Conservation (phyloP, 2,113 vertebrate genomes). For the Blennius ocellaris region DNA sequence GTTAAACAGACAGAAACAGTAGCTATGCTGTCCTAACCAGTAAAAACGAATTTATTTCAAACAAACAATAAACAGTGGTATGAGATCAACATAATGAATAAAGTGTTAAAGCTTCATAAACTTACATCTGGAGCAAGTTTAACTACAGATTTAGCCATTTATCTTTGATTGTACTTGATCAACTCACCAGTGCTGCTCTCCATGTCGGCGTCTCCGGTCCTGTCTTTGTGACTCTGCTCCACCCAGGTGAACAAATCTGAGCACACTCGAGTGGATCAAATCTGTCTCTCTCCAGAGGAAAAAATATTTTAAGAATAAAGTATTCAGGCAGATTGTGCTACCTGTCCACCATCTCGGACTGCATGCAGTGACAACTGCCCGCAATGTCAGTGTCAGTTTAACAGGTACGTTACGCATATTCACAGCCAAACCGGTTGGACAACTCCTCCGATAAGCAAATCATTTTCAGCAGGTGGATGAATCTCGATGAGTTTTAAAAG, state of each 20-base stretch:
- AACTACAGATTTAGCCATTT: neutral
- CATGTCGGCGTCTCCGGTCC: slow-evolving; percentile 1
- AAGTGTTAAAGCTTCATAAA: neutral
- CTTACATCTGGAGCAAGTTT: neutral
- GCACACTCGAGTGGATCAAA: neutral
- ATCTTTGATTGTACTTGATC: neutral
- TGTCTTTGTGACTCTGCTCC: neutral
- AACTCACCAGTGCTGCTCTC: slow-evolving; percentile 22
- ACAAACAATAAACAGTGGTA: neutral
- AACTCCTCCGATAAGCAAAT: no score
- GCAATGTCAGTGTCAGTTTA: no score
- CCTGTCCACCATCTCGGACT: neutral
- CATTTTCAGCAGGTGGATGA: no score
- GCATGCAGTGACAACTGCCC: no score
- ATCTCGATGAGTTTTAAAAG: no score
- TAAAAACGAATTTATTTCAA: neutral
- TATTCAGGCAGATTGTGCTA: neutral
- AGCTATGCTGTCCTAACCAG: no score
- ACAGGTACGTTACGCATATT: no score
- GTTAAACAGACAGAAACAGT: no score
- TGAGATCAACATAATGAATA: neutral
- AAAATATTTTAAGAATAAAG: neutral
- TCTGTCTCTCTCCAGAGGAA: neutral
- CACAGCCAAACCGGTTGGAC: no score
- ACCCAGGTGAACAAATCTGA: neutral